Base-by-base conservation (phyloP, 2,113 vertebrate genomes). In the Nipponia nippon region DNA sequence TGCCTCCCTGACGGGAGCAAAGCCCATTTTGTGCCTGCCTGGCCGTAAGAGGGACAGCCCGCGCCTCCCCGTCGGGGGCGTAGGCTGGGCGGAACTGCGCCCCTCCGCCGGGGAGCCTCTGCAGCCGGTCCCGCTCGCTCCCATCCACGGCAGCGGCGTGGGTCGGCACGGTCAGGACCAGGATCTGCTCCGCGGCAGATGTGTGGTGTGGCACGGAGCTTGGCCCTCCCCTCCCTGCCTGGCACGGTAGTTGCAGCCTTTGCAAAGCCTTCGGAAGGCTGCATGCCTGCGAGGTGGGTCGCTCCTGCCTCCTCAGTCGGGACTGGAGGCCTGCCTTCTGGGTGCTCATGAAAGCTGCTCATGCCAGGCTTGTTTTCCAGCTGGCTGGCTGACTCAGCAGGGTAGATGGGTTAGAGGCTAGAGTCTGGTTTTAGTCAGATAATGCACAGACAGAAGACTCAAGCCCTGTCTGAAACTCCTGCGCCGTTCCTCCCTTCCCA, bases 401-500 rank as follows among this genome's bases (percentile, higher is more conserved):
- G 61, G 46, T 4, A 2, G 5, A 1, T 4, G 30, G 7, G 40
- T 9, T 36, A 32, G 72, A 53, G 56, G 44, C 19, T 40, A 5
- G 34, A 50, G 26, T 12, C 22, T 65, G 78, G 20, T 4, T 63
- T 38, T 20, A 36, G 29, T 56, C 72, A 65, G 17, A 17, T 4
- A 5, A 76, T 53, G 53, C 13, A 10, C 49, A 20, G 40, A 27
- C 27, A 13, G 56, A 29, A 16, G 5, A 5, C 6, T n/a, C 6
- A 40, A 62, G 25, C 14, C 8, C 44, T 30, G 5, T 10, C 1
- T 50, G 44, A 38, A 59, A 14, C 11, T 38, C 5, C 16, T 10
- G 18, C 2, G 0, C 2, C 2, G 1, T 62, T 10, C 27, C 7
- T 29, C 3, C 16, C 18, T 46, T 40, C 15, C 2, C 30, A 2